Evolutionary conservation across 2,113 vertebrate species (phyloP).

Genomic region (Condylura cristata): DNA sequence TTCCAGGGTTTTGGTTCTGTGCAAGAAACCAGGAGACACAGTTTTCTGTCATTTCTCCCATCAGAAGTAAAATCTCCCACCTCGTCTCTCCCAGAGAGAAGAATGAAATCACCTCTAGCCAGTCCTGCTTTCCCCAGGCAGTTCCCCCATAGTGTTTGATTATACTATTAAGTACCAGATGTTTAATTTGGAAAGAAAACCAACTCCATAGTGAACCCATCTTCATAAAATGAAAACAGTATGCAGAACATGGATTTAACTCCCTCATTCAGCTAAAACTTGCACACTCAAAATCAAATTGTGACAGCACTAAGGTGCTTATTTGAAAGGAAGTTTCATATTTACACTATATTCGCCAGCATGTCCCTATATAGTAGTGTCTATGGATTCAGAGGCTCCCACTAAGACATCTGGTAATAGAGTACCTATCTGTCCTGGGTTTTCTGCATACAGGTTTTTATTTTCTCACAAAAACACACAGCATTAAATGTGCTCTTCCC

Average conservation of each 20-base stretch:
- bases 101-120: not conserved
- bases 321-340: not conserved
- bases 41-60: not conserved
- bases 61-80: not conserved
- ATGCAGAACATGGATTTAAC: not conserved
- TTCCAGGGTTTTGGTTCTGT: not conserved
- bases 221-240: not conserved
- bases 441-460: not conserved
- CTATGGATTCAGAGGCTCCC: not conserved
- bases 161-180: constrained; percentile 15
- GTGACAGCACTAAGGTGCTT: not conserved
- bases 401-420: not conserved
- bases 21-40: not conserved
- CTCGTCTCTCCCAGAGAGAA: not conserved
- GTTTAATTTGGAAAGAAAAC: constrained; percentile 39
- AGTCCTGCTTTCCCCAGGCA: not conserved
- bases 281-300: not conserved
- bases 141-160: not conserved
- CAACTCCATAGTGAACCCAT: not conserved
- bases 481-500: not conserved
- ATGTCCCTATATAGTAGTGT: not conserved
- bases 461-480: not conserved
- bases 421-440: not conserved
- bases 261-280: not conserved
- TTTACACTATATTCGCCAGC: not conserved